A percentile compares a stretch with the other conserved stretches of the same genome.
Conservation (phyloP, 2,113 vertebrate genomes). For the Lichenostomus cassidix region DNA sequence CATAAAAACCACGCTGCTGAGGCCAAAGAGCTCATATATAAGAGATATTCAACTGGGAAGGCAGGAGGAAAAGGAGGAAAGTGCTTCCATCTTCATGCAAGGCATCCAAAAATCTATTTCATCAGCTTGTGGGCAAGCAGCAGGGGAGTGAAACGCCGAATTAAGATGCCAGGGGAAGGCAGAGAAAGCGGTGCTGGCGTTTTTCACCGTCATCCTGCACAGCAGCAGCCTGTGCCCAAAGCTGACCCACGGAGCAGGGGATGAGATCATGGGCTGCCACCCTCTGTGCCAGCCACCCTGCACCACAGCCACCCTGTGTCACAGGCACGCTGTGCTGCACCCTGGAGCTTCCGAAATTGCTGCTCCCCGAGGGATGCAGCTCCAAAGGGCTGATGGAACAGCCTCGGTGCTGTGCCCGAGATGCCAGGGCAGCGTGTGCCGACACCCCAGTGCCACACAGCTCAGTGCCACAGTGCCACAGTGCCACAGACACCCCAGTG, state of each 20-base stretch:
- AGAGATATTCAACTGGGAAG: not conserved
- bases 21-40: not conserved
- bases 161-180: not conserved
- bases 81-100: not conserved
- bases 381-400: not conserved
- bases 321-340: too few relatives aligned
- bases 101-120: not conserved
- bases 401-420: not conserved
- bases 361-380: not conserved
- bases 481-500: too few relatives aligned
- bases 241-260: not conserved
- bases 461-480: not conserved
- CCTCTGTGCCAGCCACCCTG: not conserved
- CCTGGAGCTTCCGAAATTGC: not conserved
- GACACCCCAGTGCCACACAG: not conserved
- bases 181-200: not conserved
- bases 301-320: too few relatives aligned
- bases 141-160: not conserved
- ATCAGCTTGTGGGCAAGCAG: not conserved
- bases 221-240: not conserved
- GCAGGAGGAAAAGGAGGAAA: not conserved
- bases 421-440: not conserved
- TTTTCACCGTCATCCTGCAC: slow-evolving; percentile 12
- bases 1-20: not conserved
- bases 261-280: not conserved